A percentile compares a stretch with the other conserved stretches of the same genome.
phyloP scores from a whole-genome alignment of 2,888 invertebrate genomes.

The Onchidella celtica region DNA sequence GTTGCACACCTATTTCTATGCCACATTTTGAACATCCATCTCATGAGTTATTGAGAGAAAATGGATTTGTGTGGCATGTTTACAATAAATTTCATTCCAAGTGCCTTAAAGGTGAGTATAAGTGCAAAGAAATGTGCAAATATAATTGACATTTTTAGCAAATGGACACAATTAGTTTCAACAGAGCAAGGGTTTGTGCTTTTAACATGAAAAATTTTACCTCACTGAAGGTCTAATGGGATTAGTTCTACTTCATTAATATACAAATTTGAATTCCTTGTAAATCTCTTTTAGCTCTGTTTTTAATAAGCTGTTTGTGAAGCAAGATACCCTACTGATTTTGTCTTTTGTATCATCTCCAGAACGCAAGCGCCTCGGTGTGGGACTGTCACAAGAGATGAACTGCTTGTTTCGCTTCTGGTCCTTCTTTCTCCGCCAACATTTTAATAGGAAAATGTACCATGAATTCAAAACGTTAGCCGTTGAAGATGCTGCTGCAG shows the following conservation, averaged over 20 bases:
- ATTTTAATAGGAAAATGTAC: slow-evolving; percentile 99
- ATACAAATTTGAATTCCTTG: not conserved
- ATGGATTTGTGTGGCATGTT: slow-evolving; percentile 98
- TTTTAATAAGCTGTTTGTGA: not conserved
- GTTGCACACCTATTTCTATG: slow-evolving; percentile 91
- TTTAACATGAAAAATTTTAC: too few species aligned
- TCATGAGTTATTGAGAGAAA: slow-evolving; percentile 95
- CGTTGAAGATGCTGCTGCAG: slow-evolving; percentile 94
- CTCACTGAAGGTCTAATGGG: too few species aligned
- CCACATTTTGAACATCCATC: slow-evolving; percentile 98
- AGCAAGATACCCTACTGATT: not conserved
- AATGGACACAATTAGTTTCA: not conserved
- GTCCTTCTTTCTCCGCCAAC: slow-evolving; percentile 99
- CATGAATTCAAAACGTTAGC: slow-evolving; percentile 95
- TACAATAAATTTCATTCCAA: slow-evolving; percentile 97
- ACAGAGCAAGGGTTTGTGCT: not conserved
- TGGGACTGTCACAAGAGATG: slow-evolving; percentile 98
- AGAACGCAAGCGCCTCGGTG: slow-evolving; percentile 95
- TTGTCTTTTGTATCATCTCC: slow-evolving; percentile 73
- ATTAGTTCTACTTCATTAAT: not conserved
- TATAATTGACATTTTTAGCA: not conserved
- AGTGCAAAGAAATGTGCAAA: not conserved
- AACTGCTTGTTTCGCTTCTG: slow-evolving; percentile 99
- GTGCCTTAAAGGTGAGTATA: slow-evolving; percentile 90
- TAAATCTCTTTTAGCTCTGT: not conserved